Evolutionary conservation across 2,113 vertebrate species (phyloP), one percentile per base, ranked within the genome.

Genomic region (Acanthisitta chloris): DNA sequence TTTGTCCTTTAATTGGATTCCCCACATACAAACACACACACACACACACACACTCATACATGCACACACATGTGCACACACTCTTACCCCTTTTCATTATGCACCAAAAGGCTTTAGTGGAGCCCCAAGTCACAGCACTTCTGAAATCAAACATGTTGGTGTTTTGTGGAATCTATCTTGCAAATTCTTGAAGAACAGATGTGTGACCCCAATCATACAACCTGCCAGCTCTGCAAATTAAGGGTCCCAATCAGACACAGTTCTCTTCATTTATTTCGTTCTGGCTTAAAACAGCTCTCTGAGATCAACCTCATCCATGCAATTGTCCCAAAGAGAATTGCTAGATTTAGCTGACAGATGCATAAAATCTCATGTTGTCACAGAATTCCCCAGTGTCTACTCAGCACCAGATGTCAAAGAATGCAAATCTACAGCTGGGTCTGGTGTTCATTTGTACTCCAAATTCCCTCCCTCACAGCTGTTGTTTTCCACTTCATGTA

Each of bases 371-470:
- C 45, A 42, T 89, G 92, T 88, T 95, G 52, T 88, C 86, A 81
- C 40, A 92, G 86, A 97, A 96, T 52, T 90, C 92, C 86, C 80
- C 64, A 54, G 51, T 81, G 92, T 92, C 92, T 94, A 36, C 72
- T 92, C 85, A 90, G 94, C 77, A 94, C 88, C 93, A 97, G 94
- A 92, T 96, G 94, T 91, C 88, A 74, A 96, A 88, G 82, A 93
- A 93, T 84, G 92, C 86, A 94, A 74, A 96, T 86, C 94, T 94
- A 40, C 96, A 96, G 90, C 96, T 93, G 96, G 82, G 61, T 52
- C 90, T 94, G 86, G 85, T 90, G 92, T 71, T 96, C 87, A 80
- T 92, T 95, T 94, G 45, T 77, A 31, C 88, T 96, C 88, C 65
- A 88, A 88, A 93, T 72, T 86, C 72, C 69, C 83, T 86, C 82